Evolutionary conservation across 53 echinoderm and acorn worm genomes (phyloP).

Genomic region (Paracentrotus lividus): DNA sequence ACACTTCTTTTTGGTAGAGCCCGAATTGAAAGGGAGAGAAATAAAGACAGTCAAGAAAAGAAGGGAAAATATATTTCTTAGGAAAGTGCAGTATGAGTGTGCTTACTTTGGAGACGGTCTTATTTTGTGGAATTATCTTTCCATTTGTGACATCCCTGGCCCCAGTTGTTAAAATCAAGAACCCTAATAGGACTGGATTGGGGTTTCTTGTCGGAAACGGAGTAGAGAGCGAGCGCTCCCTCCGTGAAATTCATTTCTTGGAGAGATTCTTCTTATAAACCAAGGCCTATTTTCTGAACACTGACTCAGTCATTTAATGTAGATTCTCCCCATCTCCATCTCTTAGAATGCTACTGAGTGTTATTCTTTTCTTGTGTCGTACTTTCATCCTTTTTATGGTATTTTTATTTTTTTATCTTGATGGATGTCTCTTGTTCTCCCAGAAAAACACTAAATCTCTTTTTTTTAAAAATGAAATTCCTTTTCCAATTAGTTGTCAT

Average conservation of each 20-base stretch:
- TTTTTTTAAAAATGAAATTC: no score
- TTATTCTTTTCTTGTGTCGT: not conserved
- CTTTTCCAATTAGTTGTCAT: no score
- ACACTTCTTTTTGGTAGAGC: not conserved
- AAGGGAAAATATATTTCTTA: not conserved
- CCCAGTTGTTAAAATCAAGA: constrained; percentile 37
- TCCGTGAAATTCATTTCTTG: constrained; percentile 39
- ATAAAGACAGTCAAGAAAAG: not conserved
- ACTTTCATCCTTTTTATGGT: not conserved
- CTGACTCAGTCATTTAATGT: constrained; percentile 57
- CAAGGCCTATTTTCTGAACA: constrained; percentile 41
- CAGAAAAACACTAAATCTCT: no score
- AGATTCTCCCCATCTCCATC: not conserved
- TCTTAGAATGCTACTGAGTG: not conserved
- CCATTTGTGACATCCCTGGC: constrained; percentile 60
- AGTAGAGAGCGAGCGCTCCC: constrained; percentile 36
- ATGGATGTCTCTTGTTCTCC: no score
- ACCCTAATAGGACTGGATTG: constrained; percentile 52
- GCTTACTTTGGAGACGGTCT: constrained; percentile 53
- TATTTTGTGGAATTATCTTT: constrained; percentile 61
- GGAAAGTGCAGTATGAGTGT: constrained; percentile 41
- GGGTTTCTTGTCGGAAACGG: constrained; percentile 25
- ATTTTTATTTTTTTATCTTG: not conserved
- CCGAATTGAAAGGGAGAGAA: not conserved
- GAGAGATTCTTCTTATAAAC: not conserved